Conservation (phyloP, 2,888 invertebrate genomes). For the Pseudococcus longispinus region DNA sequence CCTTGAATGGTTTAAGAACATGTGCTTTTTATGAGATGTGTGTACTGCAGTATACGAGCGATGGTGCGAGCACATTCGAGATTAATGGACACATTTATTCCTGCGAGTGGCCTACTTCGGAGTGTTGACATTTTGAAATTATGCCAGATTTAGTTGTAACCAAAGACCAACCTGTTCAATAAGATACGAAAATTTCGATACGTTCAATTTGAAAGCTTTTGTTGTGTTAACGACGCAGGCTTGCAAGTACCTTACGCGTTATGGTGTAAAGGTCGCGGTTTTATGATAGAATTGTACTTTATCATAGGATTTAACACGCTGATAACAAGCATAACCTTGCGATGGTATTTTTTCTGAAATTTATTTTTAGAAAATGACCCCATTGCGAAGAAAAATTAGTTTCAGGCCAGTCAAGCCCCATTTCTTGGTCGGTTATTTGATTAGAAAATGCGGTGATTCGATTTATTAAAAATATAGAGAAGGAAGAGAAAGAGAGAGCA, state of each 20-base stretch:
- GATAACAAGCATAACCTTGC: neutral
- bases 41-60: no score
- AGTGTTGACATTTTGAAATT: constrained; percentile 22
- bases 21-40: neutral
- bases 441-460: neutral
- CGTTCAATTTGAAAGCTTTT: neutral
- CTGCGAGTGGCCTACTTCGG: neutral
- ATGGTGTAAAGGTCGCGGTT: neutral
- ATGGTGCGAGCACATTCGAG: neutral
- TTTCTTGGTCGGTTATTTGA: neutral
- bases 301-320: neutral
- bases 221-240: neutral
- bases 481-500: neutral
- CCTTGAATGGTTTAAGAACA: constrained; percentile 13
- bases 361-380: neutral
- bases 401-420: neutral
- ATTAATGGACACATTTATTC: constrained; percentile 28
- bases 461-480: neutral
- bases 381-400: neutral
- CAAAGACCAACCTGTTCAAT: neutral
- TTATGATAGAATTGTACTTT: neutral
- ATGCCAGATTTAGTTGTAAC: neutral
- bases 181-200: neutral
- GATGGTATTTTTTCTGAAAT: neutral
- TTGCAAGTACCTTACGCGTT: neutral